Percentiles rank a stretch among this genome's conserved stretches.
Conservation (phyloP, 2,797 vertebrate species). For the Acropternis orthonyx region DNA sequence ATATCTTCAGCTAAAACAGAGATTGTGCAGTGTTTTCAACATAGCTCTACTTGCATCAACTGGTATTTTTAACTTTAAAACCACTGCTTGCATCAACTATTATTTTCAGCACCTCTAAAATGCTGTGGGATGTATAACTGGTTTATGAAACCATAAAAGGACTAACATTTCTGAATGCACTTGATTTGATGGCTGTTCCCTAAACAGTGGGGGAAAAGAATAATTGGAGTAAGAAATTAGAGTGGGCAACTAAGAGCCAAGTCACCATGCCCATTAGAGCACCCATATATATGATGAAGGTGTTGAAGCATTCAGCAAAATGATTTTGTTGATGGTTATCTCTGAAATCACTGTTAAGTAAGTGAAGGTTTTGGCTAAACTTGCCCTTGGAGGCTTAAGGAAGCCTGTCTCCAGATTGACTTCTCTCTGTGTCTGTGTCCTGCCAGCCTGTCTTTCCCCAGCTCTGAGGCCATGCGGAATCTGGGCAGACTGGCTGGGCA, state of each 20-base stretch:
- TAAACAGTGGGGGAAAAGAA: neutral
- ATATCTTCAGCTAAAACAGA: neutral
- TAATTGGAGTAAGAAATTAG: neutral
- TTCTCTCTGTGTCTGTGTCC: neutral
- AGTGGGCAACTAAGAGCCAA: neutral
- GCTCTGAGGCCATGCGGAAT: neutral
- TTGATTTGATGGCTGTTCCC: neutral
- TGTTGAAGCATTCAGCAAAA: neutral
- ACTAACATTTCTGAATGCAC: neutral
- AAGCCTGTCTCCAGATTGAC: neutral
- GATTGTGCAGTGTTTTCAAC: neutral
- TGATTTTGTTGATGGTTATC: neutral
- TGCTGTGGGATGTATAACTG: neutral
- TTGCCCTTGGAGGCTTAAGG: neutral
- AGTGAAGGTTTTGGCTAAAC: neutral
- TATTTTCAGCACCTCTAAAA: neutral
- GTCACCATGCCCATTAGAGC: neutral
- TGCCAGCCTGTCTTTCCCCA: neutral
- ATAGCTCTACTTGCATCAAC: neutral
- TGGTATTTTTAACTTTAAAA: neutral
- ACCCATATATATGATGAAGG: neutral
- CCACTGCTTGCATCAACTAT: neutral
- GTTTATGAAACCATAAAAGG: neutral
- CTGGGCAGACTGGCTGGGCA: neutral
- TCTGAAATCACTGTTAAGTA: neutral